Base-by-base conservation (phyloP, 2,888 invertebrate genomes). In the Dolichopus griseipennis region DNA sequence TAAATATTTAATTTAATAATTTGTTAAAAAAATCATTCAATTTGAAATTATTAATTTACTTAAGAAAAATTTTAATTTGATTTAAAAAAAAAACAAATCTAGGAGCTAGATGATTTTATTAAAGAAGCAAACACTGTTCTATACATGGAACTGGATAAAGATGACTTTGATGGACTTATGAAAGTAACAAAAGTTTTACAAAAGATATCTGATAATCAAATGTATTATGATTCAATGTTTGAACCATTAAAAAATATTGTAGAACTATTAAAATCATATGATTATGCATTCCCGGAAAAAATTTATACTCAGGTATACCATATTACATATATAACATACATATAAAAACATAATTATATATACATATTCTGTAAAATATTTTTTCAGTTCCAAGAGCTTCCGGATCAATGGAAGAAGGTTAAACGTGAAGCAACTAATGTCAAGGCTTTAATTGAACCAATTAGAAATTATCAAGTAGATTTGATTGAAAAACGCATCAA, bases 391-490 rank as follows among this genome's bases (percentile, higher is more conserved):
- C 85, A 90, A 77, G 89, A 93, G 74, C 82, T 97, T 64, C 97
- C 97, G 0, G 93, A 94, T 73, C 87, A 86, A 74, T 97, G 97
- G 97, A 85, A 86, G 66, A 90, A 88, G 73, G 85, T 93, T 9
- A 93, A 95, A 79, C 93, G 93, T 81, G 83, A 90, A 69, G 90
- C 92, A 0, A 88, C 92, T 2, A 87, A 89, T 67, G 88, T 92
- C 66, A 94, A 93, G 79, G 93, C 94, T 78, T 85, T 87, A 65
- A 93, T 96, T 61, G 91, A 90, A 1, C 95, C 97, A 21, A 84
- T 96, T 70, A 93, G 95, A 79, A 90, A 93, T 5, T 89, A 89
- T 70, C 95, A 97, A 81, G 92, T 94, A 0, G 90, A 92, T 68
- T 88, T 92, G 66, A 90, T 97, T 73, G 88, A 92, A 69, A 91